Evolutionary conservation across 2,113 vertebrate genomes (phyloP), one percentile per base, ranked within the genome.

Genomic region (Psammodynastes pulverulentus): DNA sequence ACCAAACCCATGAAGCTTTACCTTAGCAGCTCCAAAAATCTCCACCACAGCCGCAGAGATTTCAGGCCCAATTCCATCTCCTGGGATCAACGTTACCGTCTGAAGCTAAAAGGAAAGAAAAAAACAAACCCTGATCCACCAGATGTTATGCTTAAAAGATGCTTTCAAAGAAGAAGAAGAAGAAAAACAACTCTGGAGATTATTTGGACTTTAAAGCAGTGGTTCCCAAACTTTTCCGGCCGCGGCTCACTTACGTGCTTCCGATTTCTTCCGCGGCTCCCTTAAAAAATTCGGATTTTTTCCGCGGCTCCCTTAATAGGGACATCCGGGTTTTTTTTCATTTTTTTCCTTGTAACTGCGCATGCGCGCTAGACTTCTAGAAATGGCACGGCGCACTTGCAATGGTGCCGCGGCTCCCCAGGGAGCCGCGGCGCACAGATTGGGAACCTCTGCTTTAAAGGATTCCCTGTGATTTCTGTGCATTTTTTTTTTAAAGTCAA

Each of bases 31-130:
- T 96, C 98, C 99, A 96, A 99, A 99, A 95, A 99, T 99, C 94
- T 99, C 98, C 98, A 98, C 97, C 72, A 99, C 98, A 90, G 99
- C 98, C 87, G 94, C 93, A 58, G 99, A 99, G 95, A 99, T 99
- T 96, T 99, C 99, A 0, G 99, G 99, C 94, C 99, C 99, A 94
- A 99, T 99, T 95, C 99, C 99, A 98, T 99, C 99, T 92, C 99
- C 99, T 91, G 99, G 99, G 97, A 99, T 99, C 97, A 99, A 96
- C 93, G 99, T 99, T 93, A 99, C 98, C 53, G 98, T 99, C 94
- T 98, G 98, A 90, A 97, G 96, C 99, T 99, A 95, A 90, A 93
- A 90, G 51, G 46, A 93, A 97, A 92, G 93, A 94, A 23, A 19
- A 17, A 23, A 6, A 89, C 3, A 13, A 62, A 24, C 2, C 2